Evolutionary conservation across 37 sponge, comb jelly and placozoan genomes (phyloP), one percentile per base, ranked within the genome.

Genomic region (Ianthella basta): DNA sequence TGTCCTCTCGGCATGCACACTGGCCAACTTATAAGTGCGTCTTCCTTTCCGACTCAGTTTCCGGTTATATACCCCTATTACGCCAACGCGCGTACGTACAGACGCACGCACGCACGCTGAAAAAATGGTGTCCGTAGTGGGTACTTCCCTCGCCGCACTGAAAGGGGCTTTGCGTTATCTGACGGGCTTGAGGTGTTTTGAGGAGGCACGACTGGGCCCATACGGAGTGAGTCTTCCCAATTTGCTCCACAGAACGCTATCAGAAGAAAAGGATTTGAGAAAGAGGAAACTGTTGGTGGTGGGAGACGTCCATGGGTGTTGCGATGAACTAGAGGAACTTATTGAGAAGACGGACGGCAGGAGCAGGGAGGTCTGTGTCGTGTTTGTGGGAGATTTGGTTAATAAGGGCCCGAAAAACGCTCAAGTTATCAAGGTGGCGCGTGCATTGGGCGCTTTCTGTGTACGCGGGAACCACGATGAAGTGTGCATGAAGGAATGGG

Each of bases 391-490:
- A 35, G 95, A 95, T n/a, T 65, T 95, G 34, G 65, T 89, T 32
- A 95, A 95, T 59, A 95, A 95, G 44, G 95, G 95, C 20, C 95
- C 95, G 21, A 85, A 87, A 59, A 95, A 84, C 59, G 82, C 75
- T 2, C 66, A 92, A 78, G 90, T 89, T 0, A 80, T 95, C 15
- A 66, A 86, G 33, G 66, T 89, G 8, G 90, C 87, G 5, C 60
- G 85, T 34, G 50, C 82, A 16, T 44, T 89, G 50, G 83, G 88
- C 10, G 86, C 90, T 24, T 87, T 72, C 53, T 82, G 86, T 67
- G 93, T 95, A 0, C 66, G 95, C 10, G 95, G 95, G 0, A 95
- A 95, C 65, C 95, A 95, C 37, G 95, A 95, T 41, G 95, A 95
- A 77, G 83, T 90, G 33, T 84, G 64, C 38, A 66, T 95, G 34